phyloP scores from a whole-genome alignment of 2,113 vertebrate genomes.

The Dromas ardeola region DNA sequence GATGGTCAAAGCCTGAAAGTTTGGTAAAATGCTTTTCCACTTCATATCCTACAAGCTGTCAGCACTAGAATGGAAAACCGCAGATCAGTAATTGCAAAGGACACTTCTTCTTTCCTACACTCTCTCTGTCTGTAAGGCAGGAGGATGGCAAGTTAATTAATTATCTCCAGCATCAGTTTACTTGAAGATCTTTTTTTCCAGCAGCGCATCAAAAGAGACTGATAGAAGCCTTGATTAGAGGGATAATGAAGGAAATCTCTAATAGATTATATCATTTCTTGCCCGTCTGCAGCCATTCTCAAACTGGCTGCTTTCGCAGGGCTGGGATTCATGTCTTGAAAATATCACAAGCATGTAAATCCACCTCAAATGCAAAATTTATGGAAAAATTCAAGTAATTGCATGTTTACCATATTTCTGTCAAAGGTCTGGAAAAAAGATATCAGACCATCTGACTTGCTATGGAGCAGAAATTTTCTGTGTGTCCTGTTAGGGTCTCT shows the following conservation, averaged over 20 bases:
- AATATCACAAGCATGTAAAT: slow-evolving; percentile 65
- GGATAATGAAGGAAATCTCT: slow-evolving; percentile 75
- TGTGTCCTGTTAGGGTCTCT: neutral
- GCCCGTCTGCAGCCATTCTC: slow-evolving; percentile 55
- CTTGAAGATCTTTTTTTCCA: slow-evolving; percentile 67
- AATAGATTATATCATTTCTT: slow-evolving; percentile 71
- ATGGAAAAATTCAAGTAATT: slow-evolving; percentile 59
- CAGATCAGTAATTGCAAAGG: slow-evolving; percentile 67
- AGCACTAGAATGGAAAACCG: slow-evolving; percentile 30
- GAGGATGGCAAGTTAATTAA: slow-evolving; percentile 73
- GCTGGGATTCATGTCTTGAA: slow-evolving; percentile 20
- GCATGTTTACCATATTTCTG: slow-evolving; percentile 67
- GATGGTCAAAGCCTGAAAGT: slow-evolving; percentile 44
- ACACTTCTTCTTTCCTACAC: slow-evolving; percentile 56
- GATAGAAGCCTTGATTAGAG: slow-evolving; percentile 73
- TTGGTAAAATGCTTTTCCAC: slow-evolving; percentile 59
- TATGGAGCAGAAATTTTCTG: neutral
- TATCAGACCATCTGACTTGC: neutral
- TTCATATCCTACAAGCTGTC: slow-evolving; percentile 59
- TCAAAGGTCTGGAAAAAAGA: slow-evolving; percentile 51
- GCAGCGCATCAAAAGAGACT: slow-evolving; percentile 68
- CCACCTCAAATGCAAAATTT: slow-evolving; percentile 56
- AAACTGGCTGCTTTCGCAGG: slow-evolving; percentile 22
- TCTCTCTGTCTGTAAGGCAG: slow-evolving; percentile 54
- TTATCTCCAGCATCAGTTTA: slow-evolving; percentile 74